Percentiles rank a stretch among this genome's conserved stretches.
Conservation (phyloP, 2,888 invertebrate genomes). For the Acheta domesticus region DNA sequence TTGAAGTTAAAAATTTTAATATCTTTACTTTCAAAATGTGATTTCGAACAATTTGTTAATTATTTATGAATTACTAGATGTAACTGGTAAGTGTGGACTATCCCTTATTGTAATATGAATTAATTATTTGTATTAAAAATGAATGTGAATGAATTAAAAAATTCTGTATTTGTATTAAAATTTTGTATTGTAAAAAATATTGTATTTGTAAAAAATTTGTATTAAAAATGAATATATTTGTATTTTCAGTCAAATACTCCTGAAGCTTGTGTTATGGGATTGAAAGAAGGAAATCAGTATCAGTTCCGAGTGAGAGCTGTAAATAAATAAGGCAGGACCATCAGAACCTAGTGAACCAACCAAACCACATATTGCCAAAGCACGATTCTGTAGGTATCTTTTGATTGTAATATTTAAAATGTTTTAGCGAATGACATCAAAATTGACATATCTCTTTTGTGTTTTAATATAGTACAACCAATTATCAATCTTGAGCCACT, state of each 20-base stretch:
- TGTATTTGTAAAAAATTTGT: too few species aligned
- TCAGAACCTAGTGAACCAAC: slow-evolving; percentile 89
- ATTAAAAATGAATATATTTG: slow-evolving; percentile 29
- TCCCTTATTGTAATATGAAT: neutral
- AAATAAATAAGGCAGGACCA: slow-evolving; percentile 93
- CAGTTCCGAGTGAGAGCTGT: slow-evolving; percentile 94
- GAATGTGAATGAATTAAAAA: too few species aligned
- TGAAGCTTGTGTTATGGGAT: slow-evolving; percentile 77
- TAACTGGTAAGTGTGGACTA: neutral
- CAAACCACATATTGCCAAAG: slow-evolving; percentile 81
- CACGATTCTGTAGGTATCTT: slow-evolving; percentile 70
- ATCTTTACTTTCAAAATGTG: too few species aligned
- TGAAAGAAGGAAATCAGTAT: slow-evolving; percentile 87
- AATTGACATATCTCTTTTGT: slow-evolving; percentile 23
- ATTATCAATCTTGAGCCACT: slow-evolving; percentile 92
- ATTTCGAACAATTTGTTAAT: too few species aligned
- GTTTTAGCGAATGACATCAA: neutral
- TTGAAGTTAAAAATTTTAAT: too few species aligned
- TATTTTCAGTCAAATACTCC: slow-evolving; percentile 64
- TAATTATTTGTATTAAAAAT: neutral
- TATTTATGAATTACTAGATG: too few species aligned
- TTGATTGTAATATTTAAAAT: neutral
- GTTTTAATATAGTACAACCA: slow-evolving; percentile 74
- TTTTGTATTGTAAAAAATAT: too few species aligned
- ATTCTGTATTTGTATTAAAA: too few species aligned